Base-by-base conservation (phyloP, 2,797 vertebrate genomes). In the Taeniopygia guttata region DNA sequence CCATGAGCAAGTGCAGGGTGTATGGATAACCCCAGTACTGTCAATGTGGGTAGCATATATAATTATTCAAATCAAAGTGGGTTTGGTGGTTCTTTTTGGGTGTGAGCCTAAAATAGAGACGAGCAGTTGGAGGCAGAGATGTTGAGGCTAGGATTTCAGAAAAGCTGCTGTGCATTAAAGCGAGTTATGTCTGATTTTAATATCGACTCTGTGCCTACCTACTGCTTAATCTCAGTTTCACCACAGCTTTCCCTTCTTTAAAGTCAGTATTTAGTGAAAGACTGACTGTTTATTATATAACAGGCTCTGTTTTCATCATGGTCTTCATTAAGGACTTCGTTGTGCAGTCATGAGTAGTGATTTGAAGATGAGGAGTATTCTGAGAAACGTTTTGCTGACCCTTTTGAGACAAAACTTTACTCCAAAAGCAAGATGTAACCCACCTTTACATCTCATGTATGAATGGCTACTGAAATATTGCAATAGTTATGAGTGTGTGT, bases 401-500 rank as follows among this genome's bases (percentile, higher is more conserved):
- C 1, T 25, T 64, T 56, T 72, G 56, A 83, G 30, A 29, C 38
- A 42, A 45, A 84, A 34, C 17, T 70, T 87, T 19, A 51, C 48
- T 68, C 13, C 19, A 51, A 78, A 56, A 75, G 27, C 29, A 52
- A 75, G 20, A 40, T 40, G 12, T 72, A 72, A 43, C 25, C 22
- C 32, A 7, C n/a, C 12, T 56, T 63, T 64, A 16, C 25, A 21
- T 87, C 45, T 91, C 18, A 5, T 1, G 0, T 42, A 7, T 18
- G 27, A 68, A 25, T 26, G 29, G 43, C 62, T 67, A 1, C 49
- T 45, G 69, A 49, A 81, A 51, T 69, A 34, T 7, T 40, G 49
- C 46, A 25, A 13, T 40, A 52, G 13, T 55, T 82, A 23, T 0
- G 0, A 29, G 3, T 21, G 34, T 32, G 32, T 1, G 0, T 75